Percentiles rank a stretch among this genome's conserved stretches.
Evolutionary conservation across 2,113 vertebrate species (phyloP).

Genomic region (Otolemur garnettii): DNA sequence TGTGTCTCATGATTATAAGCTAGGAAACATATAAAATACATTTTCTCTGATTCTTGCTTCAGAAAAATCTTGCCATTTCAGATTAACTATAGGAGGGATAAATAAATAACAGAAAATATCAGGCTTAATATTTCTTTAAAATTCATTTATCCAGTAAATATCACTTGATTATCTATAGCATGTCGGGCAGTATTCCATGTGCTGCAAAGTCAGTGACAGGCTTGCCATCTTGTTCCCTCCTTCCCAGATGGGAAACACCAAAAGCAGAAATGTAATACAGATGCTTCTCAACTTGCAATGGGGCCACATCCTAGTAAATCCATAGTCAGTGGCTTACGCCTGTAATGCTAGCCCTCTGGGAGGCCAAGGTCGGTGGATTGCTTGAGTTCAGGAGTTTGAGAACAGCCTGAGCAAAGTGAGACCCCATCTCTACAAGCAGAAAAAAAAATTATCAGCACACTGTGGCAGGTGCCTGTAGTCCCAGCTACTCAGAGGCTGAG

Average conservation of each 20-base stretch:
- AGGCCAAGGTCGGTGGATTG: too few species aligned
- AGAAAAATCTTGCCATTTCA: conserved; percentile 58
- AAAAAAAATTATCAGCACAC: too few species aligned
- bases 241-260: not conserved
- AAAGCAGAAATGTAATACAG: not conserved
- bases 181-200: not conserved
- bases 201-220: not conserved
- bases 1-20: conserved; percentile 35
- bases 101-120: not conserved
- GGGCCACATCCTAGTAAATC: not conserved
- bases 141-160: not conserved
- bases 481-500: too few species aligned
- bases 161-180: not conserved
- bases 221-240: not conserved
- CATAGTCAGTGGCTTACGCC: too few species aligned
- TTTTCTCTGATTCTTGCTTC: not conserved
- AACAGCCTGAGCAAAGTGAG: too few species aligned
- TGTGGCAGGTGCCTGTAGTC: too few species aligned
- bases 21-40: not conserved
- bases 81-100: not conserved
- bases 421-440: too few species aligned
- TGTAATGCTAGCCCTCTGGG: too few species aligned
- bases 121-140: not conserved
- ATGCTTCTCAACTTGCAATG: not conserved
- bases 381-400: too few species aligned